phyloP scores from a whole-genome alignment of 2,797 vertebrate genomes.

The Apodemus agrarius region DNA sequence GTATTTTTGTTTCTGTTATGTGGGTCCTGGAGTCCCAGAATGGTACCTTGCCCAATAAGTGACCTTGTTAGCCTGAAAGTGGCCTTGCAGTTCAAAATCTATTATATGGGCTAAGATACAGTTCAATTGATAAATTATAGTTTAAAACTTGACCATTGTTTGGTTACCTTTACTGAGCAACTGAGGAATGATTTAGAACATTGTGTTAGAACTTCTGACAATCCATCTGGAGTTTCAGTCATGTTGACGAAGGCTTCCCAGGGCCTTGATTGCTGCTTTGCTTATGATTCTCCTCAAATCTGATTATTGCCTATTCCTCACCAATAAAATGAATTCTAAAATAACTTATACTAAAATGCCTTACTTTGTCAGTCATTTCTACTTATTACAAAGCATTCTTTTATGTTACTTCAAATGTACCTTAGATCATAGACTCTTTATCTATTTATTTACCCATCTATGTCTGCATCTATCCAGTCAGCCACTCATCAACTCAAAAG shows the following conservation, averaged over 20 bases:
- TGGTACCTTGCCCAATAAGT: too few relatives aligned
- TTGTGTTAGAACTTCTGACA: too few relatives aligned
- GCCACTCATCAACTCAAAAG: not conserved
- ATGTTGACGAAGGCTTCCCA: not conserved
- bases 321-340: not conserved
- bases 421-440: not conserved
- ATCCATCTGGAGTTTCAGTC: too few relatives aligned
- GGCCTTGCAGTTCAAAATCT: too few relatives aligned
- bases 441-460: not conserved
- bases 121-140: too few relatives aligned
- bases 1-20: too few relatives aligned
- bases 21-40: too few relatives aligned
- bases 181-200: too few relatives aligned
- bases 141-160: too few relatives aligned
- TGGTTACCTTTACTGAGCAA: too few relatives aligned
- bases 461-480: not conserved
- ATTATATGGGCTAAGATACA: too few relatives aligned
- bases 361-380: not conserved
- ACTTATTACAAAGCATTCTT: constrained; percentile 17
- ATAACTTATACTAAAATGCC: not conserved
- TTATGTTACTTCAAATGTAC: not conserved
- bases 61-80: too few relatives aligned
- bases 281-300: not conserved
- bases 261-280: not conserved
- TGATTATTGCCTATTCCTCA: not conserved